phyloP scores from a whole-genome alignment of 2,797 vertebrate species.

The Octomys mimax region DNA sequence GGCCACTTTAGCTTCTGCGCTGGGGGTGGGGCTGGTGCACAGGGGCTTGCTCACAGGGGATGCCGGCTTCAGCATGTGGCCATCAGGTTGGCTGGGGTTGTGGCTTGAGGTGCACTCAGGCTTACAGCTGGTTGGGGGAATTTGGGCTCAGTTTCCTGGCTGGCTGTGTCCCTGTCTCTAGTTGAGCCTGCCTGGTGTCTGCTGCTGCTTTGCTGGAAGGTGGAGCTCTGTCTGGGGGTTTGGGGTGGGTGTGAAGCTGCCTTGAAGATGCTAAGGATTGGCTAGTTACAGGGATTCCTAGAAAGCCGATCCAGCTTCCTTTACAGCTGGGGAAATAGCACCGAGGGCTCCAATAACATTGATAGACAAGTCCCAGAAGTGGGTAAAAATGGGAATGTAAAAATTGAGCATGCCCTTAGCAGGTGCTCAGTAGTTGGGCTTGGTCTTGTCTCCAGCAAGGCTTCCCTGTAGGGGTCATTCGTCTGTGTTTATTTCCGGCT shows the following conservation, averaged over 20 bases:
- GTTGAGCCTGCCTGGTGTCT: background rate
- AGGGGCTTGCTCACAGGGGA: background rate
- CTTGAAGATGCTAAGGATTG: conserved; percentile 18
- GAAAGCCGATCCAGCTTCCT: conserved; percentile 25
- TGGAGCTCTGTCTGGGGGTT: background rate
- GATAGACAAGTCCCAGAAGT: background rate
- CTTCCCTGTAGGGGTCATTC: fast-evolving
- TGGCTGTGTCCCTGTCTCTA: background rate
- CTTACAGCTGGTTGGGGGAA: background rate
- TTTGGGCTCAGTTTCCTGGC: background rate
- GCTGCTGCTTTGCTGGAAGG: background rate
- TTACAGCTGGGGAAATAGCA: background rate
- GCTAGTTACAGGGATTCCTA: conserved; percentile 40
- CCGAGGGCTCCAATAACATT: background rate
- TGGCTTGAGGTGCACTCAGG: background rate
- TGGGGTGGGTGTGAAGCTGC: background rate
- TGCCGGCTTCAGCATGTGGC: background rate
- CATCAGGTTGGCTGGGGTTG: background rate
- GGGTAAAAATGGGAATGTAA: background rate
- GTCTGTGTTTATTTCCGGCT: fast-evolving
- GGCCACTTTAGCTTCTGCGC: background rate
- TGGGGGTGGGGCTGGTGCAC: background rate
- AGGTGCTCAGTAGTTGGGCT: background rate
- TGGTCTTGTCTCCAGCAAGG: background rate
- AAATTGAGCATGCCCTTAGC: background rate